These are phyloP conservation scores for Adelognathus sp. DNA, from an alignment of 2,888 invertebrate species.

Conservation along the genomic window DNA sequence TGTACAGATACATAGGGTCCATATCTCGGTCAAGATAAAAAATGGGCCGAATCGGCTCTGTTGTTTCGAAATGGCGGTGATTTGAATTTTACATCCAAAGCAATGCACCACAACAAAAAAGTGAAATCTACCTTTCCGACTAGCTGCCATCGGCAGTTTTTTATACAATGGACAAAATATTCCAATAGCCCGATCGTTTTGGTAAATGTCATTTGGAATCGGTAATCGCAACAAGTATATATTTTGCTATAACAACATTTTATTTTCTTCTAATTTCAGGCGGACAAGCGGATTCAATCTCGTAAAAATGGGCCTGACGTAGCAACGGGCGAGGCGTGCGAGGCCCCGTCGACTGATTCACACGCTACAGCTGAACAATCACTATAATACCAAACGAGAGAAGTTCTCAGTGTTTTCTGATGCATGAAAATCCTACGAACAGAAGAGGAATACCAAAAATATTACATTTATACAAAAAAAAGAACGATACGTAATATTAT, in stretches of 20 bases:
- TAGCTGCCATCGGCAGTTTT: too few relatives aligned
- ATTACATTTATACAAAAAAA: not conserved
- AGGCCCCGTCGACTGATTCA: slow-evolving; percentile 10
- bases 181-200: too few relatives aligned
- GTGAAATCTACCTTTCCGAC: too few relatives aligned
- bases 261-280: slow-evolving; percentile 41
- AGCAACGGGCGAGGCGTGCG: slow-evolving; percentile 20
- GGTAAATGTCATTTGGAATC: too few relatives aligned
- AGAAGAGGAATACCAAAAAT: not conserved
- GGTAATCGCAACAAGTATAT: too few relatives aligned
- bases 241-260: not conserved
- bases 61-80: too few relatives aligned
- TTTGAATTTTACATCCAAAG: too few relatives aligned
- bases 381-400: not conserved
- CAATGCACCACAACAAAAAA: too few relatives aligned
- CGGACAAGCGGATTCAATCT: slow-evolving; percentile 7
- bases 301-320: slow-evolving; percentile 36
- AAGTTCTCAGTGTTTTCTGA: not conserved
- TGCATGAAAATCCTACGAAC: not conserved
- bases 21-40: too few relatives aligned
- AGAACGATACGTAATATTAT: not conserved
- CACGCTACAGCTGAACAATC: slow-evolving; percentile 11
- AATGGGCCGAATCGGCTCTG: too few relatives aligned
- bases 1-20: too few relatives aligned
- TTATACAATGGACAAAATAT: too few relatives aligned